A percentile compares a stretch with the other conserved stretches of the same genome.
These are phyloP conservation scores for Cerceris ruficornis DNA, from an alignment of 2,888 invertebrate genomes.

Conservation along the genomic window DNA sequence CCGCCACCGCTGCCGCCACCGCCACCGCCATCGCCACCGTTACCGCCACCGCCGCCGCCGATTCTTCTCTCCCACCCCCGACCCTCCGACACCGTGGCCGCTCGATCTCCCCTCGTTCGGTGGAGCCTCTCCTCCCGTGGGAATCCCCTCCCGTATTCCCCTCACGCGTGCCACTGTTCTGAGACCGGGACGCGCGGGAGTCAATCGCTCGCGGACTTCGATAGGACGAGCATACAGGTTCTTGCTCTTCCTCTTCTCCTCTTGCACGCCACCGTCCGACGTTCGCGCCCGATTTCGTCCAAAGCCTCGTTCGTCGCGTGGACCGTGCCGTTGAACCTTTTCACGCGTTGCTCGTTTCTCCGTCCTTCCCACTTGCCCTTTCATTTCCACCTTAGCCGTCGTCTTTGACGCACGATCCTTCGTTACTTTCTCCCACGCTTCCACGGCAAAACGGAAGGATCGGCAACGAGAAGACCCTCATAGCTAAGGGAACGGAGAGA, in stretches of 20 bases:
- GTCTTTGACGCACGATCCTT: too few relatives aligned
- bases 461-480: too few relatives aligned
- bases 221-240: conserved; percentile 71
- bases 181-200: conserved; percentile 76
- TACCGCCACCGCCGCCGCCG: conserved; percentile 19
- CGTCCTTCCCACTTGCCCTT: too few relatives aligned
- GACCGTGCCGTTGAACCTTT: background rate
- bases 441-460: too few relatives aligned
- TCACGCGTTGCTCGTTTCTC: background rate
- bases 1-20: conserved; percentile 27
- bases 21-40: conserved; percentile 72
- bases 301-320: background rate
- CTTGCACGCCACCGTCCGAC: conserved; percentile 13
- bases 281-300: conserved; percentile 20
- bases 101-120: conserved; percentile 67
- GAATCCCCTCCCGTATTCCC: conserved; percentile 69
- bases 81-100: conserved; percentile 70
- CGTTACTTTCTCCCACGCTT: too few relatives aligned
- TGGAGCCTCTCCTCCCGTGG: conserved; percentile 72
- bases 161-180: conserved; percentile 78
- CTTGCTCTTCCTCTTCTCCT: conserved; percentile 45
- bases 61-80: conserved; percentile 30
- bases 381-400: too few relatives aligned
- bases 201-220: conserved; percentile 80
- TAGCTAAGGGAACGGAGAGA: background rate